Percentiles rank a stretch among this genome's conserved stretches.
Conservation (phyloP, 2,797 vertebrate species). For the Lutjanus campechanus region DNA sequence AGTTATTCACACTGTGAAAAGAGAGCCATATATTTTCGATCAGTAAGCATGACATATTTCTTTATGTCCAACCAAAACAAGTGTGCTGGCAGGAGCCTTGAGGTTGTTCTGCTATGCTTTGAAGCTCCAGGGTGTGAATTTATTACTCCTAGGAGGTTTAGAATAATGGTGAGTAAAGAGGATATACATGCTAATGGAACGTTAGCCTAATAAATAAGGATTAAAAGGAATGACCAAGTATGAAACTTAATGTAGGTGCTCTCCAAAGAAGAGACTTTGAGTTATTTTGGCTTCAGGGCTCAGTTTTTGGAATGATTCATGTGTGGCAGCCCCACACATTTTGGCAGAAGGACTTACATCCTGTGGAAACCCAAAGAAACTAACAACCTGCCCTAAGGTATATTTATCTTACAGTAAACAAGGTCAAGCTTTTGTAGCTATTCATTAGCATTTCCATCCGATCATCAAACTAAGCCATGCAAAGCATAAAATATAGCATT, state of each 20-base stretch:
- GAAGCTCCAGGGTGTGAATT: neutral
- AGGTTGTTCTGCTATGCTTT: no score
- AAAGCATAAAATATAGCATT: neutral
- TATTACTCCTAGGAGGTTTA: neutral
- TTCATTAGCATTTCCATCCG: neutral
- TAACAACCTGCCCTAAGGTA: neutral
- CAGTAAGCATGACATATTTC: neutral
- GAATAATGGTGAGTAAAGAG: neutral
- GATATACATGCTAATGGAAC: neutral
- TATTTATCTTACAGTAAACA: neutral
- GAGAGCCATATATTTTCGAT: neutral
- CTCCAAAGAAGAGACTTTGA: neutral
- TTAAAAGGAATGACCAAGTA: neutral
- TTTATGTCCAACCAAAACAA: neutral
- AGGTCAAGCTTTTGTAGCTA: neutral
- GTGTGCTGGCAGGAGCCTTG: neutral
- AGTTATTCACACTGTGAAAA: neutral
- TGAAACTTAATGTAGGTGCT: neutral
- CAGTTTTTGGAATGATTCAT: neutral
- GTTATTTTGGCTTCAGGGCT: constrained; percentile 22
- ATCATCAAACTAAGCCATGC: neutral
- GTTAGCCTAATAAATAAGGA: neutral
- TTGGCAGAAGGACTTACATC: constrained; percentile 4
- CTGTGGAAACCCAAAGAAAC: neutral
- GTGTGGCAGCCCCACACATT: neutral